Base-by-base conservation (phyloP, 2,888 invertebrate species). In the Melanostoma mellinum region DNA sequence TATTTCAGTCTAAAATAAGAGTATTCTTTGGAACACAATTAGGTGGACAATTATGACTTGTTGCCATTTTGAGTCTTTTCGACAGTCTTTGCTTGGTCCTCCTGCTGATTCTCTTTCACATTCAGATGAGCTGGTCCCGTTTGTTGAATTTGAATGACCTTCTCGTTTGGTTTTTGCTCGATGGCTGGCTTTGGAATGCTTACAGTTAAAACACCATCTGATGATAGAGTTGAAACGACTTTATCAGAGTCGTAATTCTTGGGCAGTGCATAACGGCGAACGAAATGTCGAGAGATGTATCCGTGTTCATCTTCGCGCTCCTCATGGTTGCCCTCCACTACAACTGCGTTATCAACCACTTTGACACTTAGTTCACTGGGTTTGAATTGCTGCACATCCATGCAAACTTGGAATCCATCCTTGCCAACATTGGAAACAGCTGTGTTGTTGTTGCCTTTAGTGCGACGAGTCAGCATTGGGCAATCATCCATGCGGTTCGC, bases 171-270 rank as follows among this genome's bases (percentile, higher is more conserved):
- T 35, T 85, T 79, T 0, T 75, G 69, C n/a, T 71, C 68, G 4
- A 79, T 74, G 6, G 56, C 61, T 44, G 89, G 80, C 3, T 92
- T 92, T 0, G 96, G 96, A 0, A 95, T 95, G 0, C 93, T 93
- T 58, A 96, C 94, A 0, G 94, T 95, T 40, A 96, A 92, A 20
- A 96, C 94, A 0, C 97, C 97, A 88, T 97, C 97, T 0, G 96
- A 94, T 0, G 96, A 96, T 48, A 97, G 90, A 0, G 94, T 94
- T 58, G 96, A 96, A 52, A 93, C 92, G 2, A 97, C 93, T 80
- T 94, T 93, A 5, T 94, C 93, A 0, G 94, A 92, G 77, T 97
- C 95, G 86, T 94, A 94, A 52, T 93, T 93, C 58, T 93, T 91
- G 1, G 95, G 95, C 6, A 96, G 89, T 82, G 94, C 91, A 90